These are phyloP conservation scores for Amyelois transitella DNA, from an alignment of 1,140 invertebrate species.

Conservation along the genomic window DNA sequence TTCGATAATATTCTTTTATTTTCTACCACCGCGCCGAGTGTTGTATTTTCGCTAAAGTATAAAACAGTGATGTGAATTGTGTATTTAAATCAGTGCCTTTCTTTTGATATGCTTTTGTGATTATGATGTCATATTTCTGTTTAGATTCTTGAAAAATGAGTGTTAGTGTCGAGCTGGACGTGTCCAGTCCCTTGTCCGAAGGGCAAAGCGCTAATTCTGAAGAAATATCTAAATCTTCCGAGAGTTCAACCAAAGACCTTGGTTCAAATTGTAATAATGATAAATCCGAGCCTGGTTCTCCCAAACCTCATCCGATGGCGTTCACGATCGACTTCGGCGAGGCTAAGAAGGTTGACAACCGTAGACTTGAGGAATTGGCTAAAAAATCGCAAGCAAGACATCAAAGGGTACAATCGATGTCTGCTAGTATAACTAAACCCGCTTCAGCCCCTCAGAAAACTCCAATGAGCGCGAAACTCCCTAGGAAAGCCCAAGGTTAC, in stretches of 20 bases:
- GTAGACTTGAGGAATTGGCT: conserved; percentile 78
- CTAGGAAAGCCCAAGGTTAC: conserved; percentile 76
- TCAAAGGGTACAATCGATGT: conserved; percentile 81
- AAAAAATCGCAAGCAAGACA: conserved; percentile 82
- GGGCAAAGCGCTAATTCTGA: conserved; percentile 48
- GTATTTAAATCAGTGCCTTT: conserved; percentile 42
- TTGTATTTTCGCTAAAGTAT: conserved; percentile 29
- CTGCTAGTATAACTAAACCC: conserved; percentile 56
- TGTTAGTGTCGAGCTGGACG: conserved; percentile 63
- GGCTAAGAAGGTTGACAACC: conserved; percentile 76
- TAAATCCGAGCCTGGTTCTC: conserved; percentile 50
- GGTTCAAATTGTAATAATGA: conserved; percentile 32
- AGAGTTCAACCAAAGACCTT: conserved; percentile 39
- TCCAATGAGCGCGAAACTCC: conserved; percentile 76
- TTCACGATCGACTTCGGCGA: conserved; percentile 83
- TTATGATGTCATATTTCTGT: conserved; percentile 69
- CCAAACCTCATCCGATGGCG: conserved; percentile 70
- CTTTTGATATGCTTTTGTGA: conserved; percentile 44
- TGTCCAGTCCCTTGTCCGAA: conserved; percentile 61
- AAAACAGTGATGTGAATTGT: conserved; percentile 40
- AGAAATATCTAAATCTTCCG: conserved; percentile 36
- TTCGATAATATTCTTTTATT: conserved; percentile 50
- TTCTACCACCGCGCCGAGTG: conserved; percentile 26
- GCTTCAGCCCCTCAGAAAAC: conserved; percentile 63
- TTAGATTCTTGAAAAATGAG: conserved; percentile 69